Evolutionary conservation across 2,113 vertebrate genomes (phyloP), one percentile per base, ranked within the genome.

Genomic region (Phalacrocorax carbo): DNA sequence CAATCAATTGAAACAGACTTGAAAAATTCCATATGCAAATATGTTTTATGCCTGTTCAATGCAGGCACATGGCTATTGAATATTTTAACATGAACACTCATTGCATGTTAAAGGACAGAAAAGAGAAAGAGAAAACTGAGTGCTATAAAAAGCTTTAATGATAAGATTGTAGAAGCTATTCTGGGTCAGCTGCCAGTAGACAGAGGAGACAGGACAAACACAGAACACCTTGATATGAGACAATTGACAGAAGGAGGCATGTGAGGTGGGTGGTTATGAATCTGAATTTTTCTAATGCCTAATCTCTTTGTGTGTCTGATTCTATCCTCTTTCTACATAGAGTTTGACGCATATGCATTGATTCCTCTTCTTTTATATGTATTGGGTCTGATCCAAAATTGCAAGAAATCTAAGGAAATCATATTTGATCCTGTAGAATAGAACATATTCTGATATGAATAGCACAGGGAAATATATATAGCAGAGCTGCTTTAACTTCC

Each of bases 311-410:
- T 25, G 12, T 72, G 11, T 77, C 62, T 86, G 46, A 32, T 29
- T 62, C 32, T 22, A 32, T 46, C 22, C 5, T 57, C 27, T 36
- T 88, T 62, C 21, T 62, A 52, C 27, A 23, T 0, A 26, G 30
- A 70, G 12, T 60, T 86, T 0, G 0, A 62, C 44, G 60, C 27
- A 17, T 21, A 52, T 49, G 60, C 13, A 51, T 26, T 62, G 42
- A 36, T 62, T 91, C 27, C 3, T 57, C 15, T 61, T 66, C 21
- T 77, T 76, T 86, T 66, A 27, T 64, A 23, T 30, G 2, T 22
- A 48, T 36, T 72, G 29, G 7, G 10, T 69, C 19, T 86, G 44
- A 86, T 86, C 18, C 15, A 71, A 90, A 93, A 46, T 10, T 18
- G 17, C 82, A 92, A 46, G 29, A 38, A 64, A 48, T 68, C 15